Percentiles rank a stretch among this genome's conserved stretches.
Evolutionary conservation across 2,888 invertebrate species (phyloP).

Genomic region (Norana najaformis): DNA sequence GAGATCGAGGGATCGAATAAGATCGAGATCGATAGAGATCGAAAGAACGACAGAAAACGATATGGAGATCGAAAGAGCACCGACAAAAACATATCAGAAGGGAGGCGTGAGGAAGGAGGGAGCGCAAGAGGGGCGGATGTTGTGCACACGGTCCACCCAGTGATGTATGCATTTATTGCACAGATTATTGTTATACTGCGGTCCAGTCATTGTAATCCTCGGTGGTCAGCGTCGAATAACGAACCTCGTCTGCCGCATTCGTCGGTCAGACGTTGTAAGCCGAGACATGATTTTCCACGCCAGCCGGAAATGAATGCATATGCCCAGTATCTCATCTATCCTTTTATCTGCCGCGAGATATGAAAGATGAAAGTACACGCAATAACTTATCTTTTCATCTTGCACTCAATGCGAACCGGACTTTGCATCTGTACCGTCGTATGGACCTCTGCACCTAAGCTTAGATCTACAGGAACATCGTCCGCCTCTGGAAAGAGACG

Average conservation of each 20-base stretch:
- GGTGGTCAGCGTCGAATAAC: conserved; percentile 3
- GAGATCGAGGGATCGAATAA: no score
- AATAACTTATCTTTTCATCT: not conserved
- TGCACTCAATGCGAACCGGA: not conserved
- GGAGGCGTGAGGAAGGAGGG: not conserved
- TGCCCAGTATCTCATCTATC: not conserved
- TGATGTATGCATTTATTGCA: conserved; percentile 13
- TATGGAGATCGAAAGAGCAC: not conserved
- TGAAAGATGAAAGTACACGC: not conserved
- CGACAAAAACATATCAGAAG: not conserved
- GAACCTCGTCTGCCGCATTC: not conserved
- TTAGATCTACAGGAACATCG: no score
- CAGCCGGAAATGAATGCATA: not conserved
- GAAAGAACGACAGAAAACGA: no score
- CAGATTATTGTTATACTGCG: not conserved
- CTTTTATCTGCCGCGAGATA: conserved; percentile 13
- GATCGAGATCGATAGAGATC: no score
- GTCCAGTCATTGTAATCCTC: not conserved
- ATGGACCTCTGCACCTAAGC: not conserved
- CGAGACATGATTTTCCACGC: not conserved
- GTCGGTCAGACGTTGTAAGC: not conserved
- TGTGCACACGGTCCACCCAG: conserved; percentile 1
- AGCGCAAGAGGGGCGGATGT: not conserved
- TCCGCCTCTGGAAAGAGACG: not conserved
- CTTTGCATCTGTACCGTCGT: not conserved